Evolutionary conservation across 2,888 invertebrate genomes (phyloP), one percentile per base, ranked within the genome.

Genomic region (Spisula solida): DNA sequence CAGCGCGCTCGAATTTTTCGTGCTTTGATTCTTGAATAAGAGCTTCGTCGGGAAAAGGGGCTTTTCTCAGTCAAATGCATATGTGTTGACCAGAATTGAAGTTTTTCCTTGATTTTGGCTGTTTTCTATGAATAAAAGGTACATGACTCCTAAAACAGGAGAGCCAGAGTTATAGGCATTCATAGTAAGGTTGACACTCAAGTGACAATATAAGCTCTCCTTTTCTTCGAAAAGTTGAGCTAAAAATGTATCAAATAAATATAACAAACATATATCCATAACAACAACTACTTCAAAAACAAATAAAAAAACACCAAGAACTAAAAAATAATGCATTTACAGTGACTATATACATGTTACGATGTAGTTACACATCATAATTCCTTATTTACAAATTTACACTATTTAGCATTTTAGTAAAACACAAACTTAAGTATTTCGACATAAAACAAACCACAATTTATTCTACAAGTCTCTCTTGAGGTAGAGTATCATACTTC

Each of bases 211-310:
- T n/a, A n/a, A n/a, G n/a, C n/a, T n/a, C n/a, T n/a, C n/a, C n/a
- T n/a, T n/a, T n/a, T n/a, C n/a, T n/a, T n/a, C n/a, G n/a, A n/a
- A n/a, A n/a, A n/a, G n/a, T n/a, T n/a, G n/a, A n/a, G n/a, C n/a
- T n/a, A 51, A 20, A 25, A n/a, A 66, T 66, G n/a, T 66, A 66
- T 66, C 60, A 66, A 66, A 66, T 66, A 66, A 66, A 66, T 66
- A 66, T 66, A 66, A 66, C 60, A 66, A 66, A n/a, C 60, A 66
- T 8, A 56, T 20, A 25, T 66, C 60, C 4, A 5, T 51, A 51
- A 66, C n/a, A 12, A 25, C 60, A 66, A 66, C 2, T 66, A 66
- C 5, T 66, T 66, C 25, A 66, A 0, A 25, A 2, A 66, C 1
- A 5, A 66, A 66, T 66, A 25, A 66, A 60, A 66, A 41, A 66